A percentile compares a stretch with the other conserved stretches of the same genome.
Evolutionary conservation across 2,113 vertebrate species (phyloP).

Genomic region (Halcyon senegalensis): DNA sequence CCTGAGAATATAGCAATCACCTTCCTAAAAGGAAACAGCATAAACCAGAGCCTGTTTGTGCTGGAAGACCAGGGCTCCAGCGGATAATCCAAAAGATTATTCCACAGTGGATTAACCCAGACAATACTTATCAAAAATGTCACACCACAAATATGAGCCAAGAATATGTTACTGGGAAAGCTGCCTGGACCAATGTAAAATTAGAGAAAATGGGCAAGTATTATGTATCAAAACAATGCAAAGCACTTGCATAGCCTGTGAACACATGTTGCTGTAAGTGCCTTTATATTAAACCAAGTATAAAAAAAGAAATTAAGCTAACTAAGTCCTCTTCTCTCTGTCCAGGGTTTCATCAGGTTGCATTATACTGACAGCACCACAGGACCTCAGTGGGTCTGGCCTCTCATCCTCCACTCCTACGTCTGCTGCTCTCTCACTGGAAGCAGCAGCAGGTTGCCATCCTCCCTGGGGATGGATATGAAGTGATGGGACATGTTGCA

Average conservation of each 20-base stretch:
- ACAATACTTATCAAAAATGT: constrained; percentile 30
- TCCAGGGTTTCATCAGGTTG: not conserved
- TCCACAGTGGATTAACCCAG: constrained; percentile 30
- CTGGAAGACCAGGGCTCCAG: not conserved
- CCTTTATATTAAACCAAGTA: not conserved
- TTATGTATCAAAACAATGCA: not conserved
- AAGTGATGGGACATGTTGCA: not conserved
- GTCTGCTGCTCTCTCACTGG: not conserved
- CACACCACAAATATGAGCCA: constrained; percentile 16
- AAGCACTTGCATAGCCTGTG: not conserved
- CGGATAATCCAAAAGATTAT: constrained; percentile 33
- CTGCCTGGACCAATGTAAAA: not conserved
- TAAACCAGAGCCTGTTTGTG: not conserved
- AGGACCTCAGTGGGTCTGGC: not conserved
- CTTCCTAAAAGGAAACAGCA: not conserved
- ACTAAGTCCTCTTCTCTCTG: not conserved
- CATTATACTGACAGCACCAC: not conserved
- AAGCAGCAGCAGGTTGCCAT: not conserved
- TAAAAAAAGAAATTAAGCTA: not conserved
- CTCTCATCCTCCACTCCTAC: not conserved
- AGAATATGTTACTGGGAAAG: not conserved
- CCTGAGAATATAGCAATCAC: not conserved
- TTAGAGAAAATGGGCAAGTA: not conserved
- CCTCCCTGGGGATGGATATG: not conserved
- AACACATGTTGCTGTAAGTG: not conserved